These are phyloP conservation scores for Parauchenoglanis ngamensis DNA, from an alignment of 2,797 vertebrate genomes.

Conservation along the genomic window DNA sequence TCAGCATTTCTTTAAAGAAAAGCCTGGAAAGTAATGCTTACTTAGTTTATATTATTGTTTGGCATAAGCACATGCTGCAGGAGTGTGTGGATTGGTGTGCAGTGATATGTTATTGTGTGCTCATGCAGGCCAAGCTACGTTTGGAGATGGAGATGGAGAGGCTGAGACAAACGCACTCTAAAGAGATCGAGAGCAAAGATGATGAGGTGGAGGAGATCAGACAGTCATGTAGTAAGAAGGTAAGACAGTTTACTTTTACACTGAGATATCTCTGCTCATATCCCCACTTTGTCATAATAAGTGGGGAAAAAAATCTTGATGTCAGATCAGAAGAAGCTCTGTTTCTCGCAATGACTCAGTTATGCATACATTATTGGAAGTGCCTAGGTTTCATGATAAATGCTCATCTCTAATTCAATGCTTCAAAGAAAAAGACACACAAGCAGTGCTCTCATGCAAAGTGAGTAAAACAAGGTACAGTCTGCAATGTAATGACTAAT, in stretches of 20 bases:
- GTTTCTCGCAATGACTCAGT: not conserved
- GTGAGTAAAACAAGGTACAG: slow-evolving; percentile 44
- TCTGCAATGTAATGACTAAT: slow-evolving; percentile 37
- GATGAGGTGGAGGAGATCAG: slow-evolving; percentile 96
- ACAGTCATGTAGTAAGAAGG: slow-evolving; percentile 96
- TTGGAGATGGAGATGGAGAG: slow-evolving; percentile 98
- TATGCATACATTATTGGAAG: not conserved
- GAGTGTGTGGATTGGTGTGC: slow-evolving; percentile 23
- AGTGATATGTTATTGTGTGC: slow-evolving; percentile 28
- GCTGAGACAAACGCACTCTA: slow-evolving; percentile 90
- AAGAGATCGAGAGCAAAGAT: slow-evolving; percentile 93
- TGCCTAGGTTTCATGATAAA: slow-evolving; percentile 10
- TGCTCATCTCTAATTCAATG: not conserved
- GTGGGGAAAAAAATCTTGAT: not conserved
- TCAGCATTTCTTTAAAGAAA: not conserved
- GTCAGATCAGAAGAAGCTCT: not conserved
- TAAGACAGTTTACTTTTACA: slow-evolving; percentile 56
- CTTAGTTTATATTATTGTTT: slow-evolving; percentile 20
- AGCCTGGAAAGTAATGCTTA: slow-evolving; percentile 22
- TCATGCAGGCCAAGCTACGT: slow-evolving; percentile 86
- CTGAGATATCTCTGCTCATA: not conserved
- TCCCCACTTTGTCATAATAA: not conserved
- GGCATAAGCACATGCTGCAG: slow-evolving; percentile 3
- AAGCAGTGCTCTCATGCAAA: slow-evolving; percentile 18
- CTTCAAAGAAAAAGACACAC: not conserved